phyloP scores from a whole-genome alignment of 2,797 vertebrate species.

The Aulostomus chinensis region DNA sequence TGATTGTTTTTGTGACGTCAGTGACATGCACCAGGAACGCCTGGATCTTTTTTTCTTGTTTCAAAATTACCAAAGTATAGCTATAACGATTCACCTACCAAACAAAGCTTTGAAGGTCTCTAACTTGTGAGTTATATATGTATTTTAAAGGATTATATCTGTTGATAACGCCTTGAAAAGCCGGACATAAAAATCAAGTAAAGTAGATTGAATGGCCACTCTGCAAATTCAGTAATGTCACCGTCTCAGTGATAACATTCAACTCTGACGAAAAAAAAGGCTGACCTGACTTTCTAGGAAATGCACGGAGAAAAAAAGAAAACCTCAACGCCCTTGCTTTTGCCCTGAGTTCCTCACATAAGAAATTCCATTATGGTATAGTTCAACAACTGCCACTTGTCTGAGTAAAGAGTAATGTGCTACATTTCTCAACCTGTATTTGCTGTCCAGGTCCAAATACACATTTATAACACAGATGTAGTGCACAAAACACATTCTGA shows the following conservation, averaged over 20 bases:
- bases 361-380: conserved; percentile 60
- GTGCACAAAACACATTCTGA: conserved; percentile 66
- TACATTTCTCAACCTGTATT: conserved; percentile 62
- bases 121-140: too few relatives aligned
- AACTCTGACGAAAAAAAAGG: conserved; percentile 7
- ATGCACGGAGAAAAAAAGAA: conserved; percentile 22
- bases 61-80: too few relatives aligned
- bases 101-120: too few relatives aligned
- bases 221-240: conserved; percentile 15
- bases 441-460: conserved; percentile 60
- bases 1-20: too few relatives aligned
- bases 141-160: too few relatives aligned
- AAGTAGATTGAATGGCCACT: background rate
- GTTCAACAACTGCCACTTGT: conserved; percentile 61
- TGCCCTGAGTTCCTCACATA: conserved; percentile 41
- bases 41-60: too few relatives aligned
- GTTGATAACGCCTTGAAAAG: background rate
- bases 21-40: too few relatives aligned
- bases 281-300: conserved; percentile 30
- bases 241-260: conserved; percentile 7
- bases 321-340: conserved; percentile 28
- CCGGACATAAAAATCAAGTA: background rate
- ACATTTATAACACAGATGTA: conserved; percentile 64
- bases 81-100: too few relatives aligned
- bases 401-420: conserved; percentile 57